phyloP scores from a whole-genome alignment of 2,888 invertebrate genomes.

The Dendrolimus houi region DNA sequence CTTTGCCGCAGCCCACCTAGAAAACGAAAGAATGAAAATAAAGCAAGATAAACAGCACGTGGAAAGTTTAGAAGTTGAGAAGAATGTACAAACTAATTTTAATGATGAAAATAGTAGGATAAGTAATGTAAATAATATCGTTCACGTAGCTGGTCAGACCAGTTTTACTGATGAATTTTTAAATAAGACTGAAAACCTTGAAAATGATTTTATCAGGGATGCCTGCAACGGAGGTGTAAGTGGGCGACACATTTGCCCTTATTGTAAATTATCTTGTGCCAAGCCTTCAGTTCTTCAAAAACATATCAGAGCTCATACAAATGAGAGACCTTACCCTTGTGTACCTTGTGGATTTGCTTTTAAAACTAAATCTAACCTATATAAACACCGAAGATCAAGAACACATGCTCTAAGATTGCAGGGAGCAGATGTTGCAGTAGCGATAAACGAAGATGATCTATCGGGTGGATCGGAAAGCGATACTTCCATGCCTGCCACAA shows the following conservation, averaged over 20 bases:
- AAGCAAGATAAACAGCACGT: slow-evolving; percentile 36
- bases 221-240: slow-evolving; percentile 54
- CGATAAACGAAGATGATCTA: slow-evolving; percentile 75
- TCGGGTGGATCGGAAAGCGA: slow-evolving; percentile 78
- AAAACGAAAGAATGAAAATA: slow-evolving; percentile 63
- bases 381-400: slow-evolving; percentile 90
- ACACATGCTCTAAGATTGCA: slow-evolving; percentile 82
- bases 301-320: slow-evolving; percentile 95
- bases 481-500: slow-evolving; percentile 57
- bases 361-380: slow-evolving; percentile 95
- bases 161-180: slow-evolving; percentile 72
- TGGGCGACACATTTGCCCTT: slow-evolving; percentile 90
- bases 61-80: slow-evolving; percentile 40
- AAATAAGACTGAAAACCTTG: slow-evolving; percentile 73
- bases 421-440: slow-evolving; percentile 71
- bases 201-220: slow-evolving; percentile 70
- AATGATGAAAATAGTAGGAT: slow-evolving; percentile 62
- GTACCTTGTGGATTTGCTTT: slow-evolving; percentile 93
- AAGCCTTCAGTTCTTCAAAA: slow-evolving; percentile 96
- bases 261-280: slow-evolving; percentile 92
- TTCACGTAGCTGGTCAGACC: slow-evolving; percentile 72
- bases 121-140: slow-evolving; percentile 67
- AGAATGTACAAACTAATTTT: slow-evolving; percentile 75
- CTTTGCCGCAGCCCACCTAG: slow-evolving; percentile 65
- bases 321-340: slow-evolving; percentile 94